These are phyloP conservation scores for Sinella curviseta DNA, from an alignment of 1,140 invertebrate species.

Conservation along the genomic window DNA sequence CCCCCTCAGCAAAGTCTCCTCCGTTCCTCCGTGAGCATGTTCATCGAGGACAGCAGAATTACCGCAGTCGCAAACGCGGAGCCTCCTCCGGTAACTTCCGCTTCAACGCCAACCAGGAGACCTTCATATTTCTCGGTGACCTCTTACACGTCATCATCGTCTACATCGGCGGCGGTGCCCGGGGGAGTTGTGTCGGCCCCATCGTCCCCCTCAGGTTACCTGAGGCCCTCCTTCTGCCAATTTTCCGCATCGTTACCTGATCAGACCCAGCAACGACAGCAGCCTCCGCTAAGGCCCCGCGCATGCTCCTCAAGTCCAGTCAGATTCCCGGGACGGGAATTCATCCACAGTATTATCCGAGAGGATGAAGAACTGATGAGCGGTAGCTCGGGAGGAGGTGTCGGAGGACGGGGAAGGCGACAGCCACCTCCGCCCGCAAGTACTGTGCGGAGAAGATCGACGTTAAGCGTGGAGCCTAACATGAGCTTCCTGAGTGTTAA, in stretches of 20 bases:
- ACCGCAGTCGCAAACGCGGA: conserved; percentile 38
- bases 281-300: neutral
- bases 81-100: conserved; percentile 4
- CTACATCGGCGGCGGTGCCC: neutral
- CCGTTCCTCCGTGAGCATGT: conserved; percentile 42
- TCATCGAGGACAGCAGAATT: conserved; percentile 43
- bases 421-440: neutral
- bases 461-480: conserved; percentile 33
- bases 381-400: neutral
- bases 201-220: neutral
- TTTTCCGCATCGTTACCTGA: neutral
- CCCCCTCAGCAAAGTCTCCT: conserved; percentile 5
- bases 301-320: neutral
- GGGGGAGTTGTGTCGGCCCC: neutral
- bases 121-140: conserved; percentile 11
- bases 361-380: neutral
- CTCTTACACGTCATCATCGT: neutral
- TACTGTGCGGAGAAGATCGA: conserved; percentile 6
- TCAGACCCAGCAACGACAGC: neutral
- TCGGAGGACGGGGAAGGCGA: too few relatives aligned
- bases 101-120: neutral
- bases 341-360: neutral
- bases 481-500: conserved; percentile 30
- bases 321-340: neutral
- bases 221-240: neutral